A percentile compares a stretch with the other conserved stretches of the same genome.
Evolutionary conservation across 2,888 invertebrate species (phyloP).

Genomic region (Caenorhabditis macrosperma): DNA sequence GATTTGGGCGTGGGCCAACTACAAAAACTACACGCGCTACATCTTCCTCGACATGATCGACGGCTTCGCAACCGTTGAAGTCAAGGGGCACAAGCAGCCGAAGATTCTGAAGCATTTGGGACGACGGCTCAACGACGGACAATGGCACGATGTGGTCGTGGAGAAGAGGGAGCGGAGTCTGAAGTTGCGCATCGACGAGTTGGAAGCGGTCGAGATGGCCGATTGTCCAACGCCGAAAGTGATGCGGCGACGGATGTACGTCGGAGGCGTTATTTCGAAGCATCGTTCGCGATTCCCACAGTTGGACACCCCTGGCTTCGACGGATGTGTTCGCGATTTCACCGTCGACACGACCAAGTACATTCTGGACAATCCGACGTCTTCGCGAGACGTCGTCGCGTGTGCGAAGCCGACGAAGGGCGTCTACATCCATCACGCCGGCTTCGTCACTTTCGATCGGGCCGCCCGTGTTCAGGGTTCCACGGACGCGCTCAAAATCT

Average conservation of each 20-base stretch:
- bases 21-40: constrained; percentile 78
- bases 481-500: constrained; percentile 30
- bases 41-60: constrained; percentile 73
- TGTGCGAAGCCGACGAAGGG: constrained; percentile 68
- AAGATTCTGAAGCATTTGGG: constrained; percentile 67
- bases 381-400: constrained; percentile 71
- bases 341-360: constrained; percentile 5
- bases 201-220: constrained; percentile 63
- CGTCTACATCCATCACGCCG: constrained; percentile 73
- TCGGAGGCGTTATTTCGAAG: constrained; percentile 78
- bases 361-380: constrained; percentile 18
- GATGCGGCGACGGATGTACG: constrained; percentile 75
- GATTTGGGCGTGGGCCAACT: constrained; percentile 79
- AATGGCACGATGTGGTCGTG: constrained; percentile 76
- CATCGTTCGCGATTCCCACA: constrained; percentile 72
- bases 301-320: constrained; percentile 67
- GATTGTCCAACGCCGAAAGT: constrained; percentile 78
- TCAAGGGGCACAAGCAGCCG: constrained; percentile 74
- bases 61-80: constrained; percentile 74
- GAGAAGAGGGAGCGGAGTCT: constrained; percentile 62
- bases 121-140: constrained; percentile 73
- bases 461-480: constrained; percentile 8
- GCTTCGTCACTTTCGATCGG: constrained; percentile 72
- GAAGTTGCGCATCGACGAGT: constrained; percentile 71
- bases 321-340: constrained; percentile 76